phyloP scores from a whole-genome alignment of 2,888 invertebrate species.

The Oscheius myriophilus region DNA sequence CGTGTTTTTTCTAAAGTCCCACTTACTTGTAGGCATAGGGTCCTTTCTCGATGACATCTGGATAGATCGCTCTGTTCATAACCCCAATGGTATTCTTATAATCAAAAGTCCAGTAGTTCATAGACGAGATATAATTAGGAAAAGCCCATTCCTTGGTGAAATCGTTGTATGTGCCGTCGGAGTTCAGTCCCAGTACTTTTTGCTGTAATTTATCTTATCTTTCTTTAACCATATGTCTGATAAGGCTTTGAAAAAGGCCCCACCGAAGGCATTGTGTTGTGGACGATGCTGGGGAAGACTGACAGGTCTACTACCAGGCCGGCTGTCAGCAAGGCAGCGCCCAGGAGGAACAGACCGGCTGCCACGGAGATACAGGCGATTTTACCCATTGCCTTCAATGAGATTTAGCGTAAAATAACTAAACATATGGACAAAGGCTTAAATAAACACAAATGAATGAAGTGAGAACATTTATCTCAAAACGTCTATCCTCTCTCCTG shows the following conservation, averaged over 20 bases:
- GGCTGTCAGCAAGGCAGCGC: conserved; percentile 45
- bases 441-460: too few relatives aligned
- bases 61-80: conserved; percentile 54
- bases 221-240: neutral
- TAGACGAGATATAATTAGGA: conserved; percentile 44
- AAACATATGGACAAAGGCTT: too few relatives aligned
- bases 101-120: conserved; percentile 54
- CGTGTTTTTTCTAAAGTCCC: neutral
- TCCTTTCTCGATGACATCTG: conserved; percentile 57
- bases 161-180: conserved; percentile 53
- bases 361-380: conserved; percentile 20
- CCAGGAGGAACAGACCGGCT: conserved; percentile 41
- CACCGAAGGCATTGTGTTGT: conserved; percentile 48
- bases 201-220: conserved; percentile 38
- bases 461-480: too few relatives aligned
- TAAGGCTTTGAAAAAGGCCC: neutral
- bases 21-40: conserved; percentile 60
- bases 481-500: too few relatives aligned
- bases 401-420: too few relatives aligned
- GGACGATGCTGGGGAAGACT: conserved; percentile 46
- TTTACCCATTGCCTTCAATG: conserved; percentile 2
- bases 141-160: conserved; percentile 51
- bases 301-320: conserved; percentile 54
- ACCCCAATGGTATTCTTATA: conserved; percentile 58
- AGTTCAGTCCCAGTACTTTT: conserved; percentile 52